Evolutionary conservation across 30 jellyfish, hydroid and myxozoan species (phyloP).

Genomic region (Chironex yamaguchii): DNA sequence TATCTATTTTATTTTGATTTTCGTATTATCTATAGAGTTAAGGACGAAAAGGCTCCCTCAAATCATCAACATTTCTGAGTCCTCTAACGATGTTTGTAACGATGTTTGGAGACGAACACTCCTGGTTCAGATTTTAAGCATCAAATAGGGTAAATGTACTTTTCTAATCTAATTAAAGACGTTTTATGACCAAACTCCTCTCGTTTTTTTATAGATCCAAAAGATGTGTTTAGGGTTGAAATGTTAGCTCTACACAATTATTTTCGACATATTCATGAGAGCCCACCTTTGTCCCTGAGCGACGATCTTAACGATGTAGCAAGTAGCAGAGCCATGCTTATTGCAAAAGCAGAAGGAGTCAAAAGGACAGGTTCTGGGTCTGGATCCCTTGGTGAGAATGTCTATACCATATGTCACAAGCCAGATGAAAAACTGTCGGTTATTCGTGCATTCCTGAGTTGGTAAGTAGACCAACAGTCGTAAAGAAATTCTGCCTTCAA

Average conservation of each 20-base stretch:
- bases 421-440: not conserved
- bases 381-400: not conserved
- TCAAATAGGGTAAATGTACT: too few relatives aligned
- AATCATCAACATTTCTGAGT: too few relatives aligned
- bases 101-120: too few relatives aligned
- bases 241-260: conserved; percentile 72
- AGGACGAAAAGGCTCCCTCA: too few relatives aligned
- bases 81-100: too few relatives aligned
- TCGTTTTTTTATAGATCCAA: conserved; percentile 27
- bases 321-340: conserved; percentile 26
- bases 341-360: not conserved
- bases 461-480: not conserved
- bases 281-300: conserved; percentile 70
- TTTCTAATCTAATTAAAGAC: too few relatives aligned
- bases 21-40: too few relatives aligned
- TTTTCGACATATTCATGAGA: conserved; percentile 78
- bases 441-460: not conserved
- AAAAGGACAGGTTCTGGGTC: not conserved
- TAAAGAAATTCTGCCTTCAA: too few relatives aligned
- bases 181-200: too few relatives aligned
- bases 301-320: conserved; percentile 70
- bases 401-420: not conserved
- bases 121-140: too few relatives aligned
- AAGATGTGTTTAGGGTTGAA: conserved; percentile 48
- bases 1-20: too few relatives aligned